Evolutionary conservation across 2,797 vertebrate species (phyloP), one percentile per base, ranked within the genome.

Genomic region (Gobionotothen gibberifrons): DNA sequence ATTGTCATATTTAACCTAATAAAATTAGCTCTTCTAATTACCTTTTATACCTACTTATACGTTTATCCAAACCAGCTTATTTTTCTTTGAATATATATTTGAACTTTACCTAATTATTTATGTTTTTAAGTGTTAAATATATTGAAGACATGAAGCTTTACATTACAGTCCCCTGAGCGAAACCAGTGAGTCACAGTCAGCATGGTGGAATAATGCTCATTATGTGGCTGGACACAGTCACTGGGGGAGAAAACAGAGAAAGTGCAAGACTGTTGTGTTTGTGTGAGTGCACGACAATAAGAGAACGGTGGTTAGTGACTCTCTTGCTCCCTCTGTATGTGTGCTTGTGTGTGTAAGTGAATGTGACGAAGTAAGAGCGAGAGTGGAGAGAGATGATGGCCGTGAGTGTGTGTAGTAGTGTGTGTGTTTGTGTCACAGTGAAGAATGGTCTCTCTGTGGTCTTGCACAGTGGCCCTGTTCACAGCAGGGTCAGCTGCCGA

Each of bases 371-470:
- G 67, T 71, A 75, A 56, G 69, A 66, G 68, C 2, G 9, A 55
- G 58, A 22, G 69, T 21, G 55, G 39, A 63, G 17, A 9, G 36
- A 32, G 51, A 46, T 58, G 63, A 54, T 62, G 69, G 57, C 32
- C 53, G 59, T 29, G 56, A 58, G 75, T 69, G 78, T 76, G 79
- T 59, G n/a, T 55, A 72, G 63, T 39, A 48, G 53, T 64, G 39
- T 79, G 74, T 48, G 68, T 81, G 74, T 69, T 43, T 78, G 66
- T 82, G 69, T 76, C 46, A 3, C 57, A 11, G 32, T 70, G 69
- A 88, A 92, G 88, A 94, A 92, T 90, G 83, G 82, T 42, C 66
- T 74, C 89, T 91, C 89, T 93, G 90, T 93, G 84, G 87, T 77
- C 59, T 74, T 49, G 87, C 84, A 92, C 85, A 92, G 89, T 89